Base-by-base conservation (phyloP, 2,888 invertebrate species). In the Odontocerum albicorne region DNA sequence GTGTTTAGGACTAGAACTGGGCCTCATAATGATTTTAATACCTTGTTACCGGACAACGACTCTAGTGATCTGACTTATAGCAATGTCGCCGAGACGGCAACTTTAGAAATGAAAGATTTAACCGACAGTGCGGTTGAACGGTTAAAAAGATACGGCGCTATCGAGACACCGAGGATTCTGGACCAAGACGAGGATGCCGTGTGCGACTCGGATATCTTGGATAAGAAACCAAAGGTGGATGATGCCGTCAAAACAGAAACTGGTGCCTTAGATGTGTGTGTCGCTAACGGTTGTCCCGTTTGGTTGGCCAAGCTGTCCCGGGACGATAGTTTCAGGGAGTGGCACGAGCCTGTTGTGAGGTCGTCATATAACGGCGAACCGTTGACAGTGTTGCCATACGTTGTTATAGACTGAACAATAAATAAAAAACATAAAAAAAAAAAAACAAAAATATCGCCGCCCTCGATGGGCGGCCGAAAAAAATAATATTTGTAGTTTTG, bases 321-420 rank as follows among this genome's bases (percentile, higher is more conserved):
- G 2, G 63, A 68, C 2, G 54, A 61, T 12, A 79, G 80, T 67
- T 97, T 96, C 81, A 83, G 88, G 64, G 91, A 94, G 77, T 97
- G 96, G 94, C 90, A 94, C 73, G 88, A 95, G 77, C 87, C 91
- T 70, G 83, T 88, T 63, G 85, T 87, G 64, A 77, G 83, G 67
- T 79, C 82, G 67, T 86, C 90, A 59, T 84, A 83, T 66, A 84
- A 90, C 68, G 89, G 87, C 68, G 88, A 90, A 71, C 79, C 83
- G 69, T 84, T 96, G 71, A 84, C 91, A 74, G 92, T 96, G 81
- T 84, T 96, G 85, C 96, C 96, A 78, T 97, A 97, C 80, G 94
- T 95, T 77, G 89, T 95, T 74, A 90, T 95, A 77, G 95, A 96
- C 86, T 95, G 81, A 83, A 35, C 16, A 4, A 4, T 27, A 7